Percentiles rank a stretch among this genome's conserved stretches.
Conservation (phyloP, 2,888 invertebrate species). For the Deilephila elpenor region DNA sequence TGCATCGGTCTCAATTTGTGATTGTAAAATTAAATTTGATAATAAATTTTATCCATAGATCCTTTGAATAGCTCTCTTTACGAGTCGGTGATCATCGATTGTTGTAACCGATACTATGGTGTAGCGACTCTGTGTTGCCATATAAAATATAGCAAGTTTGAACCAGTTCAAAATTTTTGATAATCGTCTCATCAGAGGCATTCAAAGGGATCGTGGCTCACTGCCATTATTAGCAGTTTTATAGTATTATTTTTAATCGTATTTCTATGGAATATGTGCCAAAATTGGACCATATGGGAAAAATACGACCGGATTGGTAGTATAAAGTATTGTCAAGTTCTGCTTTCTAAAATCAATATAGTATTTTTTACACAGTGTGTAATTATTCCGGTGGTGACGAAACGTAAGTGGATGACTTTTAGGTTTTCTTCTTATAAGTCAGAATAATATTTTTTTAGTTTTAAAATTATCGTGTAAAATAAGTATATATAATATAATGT, state of each 20-base stretch:
- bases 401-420: constrained; percentile 55
- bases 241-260: constrained; percentile 71
- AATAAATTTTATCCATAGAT: constrained; percentile 19
- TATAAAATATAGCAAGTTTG: background rate
- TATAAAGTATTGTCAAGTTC: constrained; percentile 51
- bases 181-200: background rate
- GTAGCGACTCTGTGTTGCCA: background rate
- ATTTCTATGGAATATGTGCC: constrained; percentile 72
- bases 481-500: constrained; percentile 28
- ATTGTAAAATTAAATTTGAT: constrained; percentile 19
- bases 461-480: constrained; percentile 32
- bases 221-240: constrained; percentile 37
- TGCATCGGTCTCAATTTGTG: constrained; percentile 23
- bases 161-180: background rate
- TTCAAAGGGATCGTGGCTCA: constrained; percentile 13
- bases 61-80: background rate
- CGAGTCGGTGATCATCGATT: constrained; percentile 4
- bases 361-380: constrained; percentile 56
- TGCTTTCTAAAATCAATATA: constrained; percentile 45
- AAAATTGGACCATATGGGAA: constrained; percentile 75
- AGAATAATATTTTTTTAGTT: constrained; percentile 33
- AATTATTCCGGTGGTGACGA: constrained; percentile 54
- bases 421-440: constrained; percentile 26
- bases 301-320: constrained; percentile 59
- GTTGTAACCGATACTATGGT: background rate